Evolutionary conservation across 1,140 invertebrate species (phyloP).

Genomic region (Procambarus virginalis): DNA sequence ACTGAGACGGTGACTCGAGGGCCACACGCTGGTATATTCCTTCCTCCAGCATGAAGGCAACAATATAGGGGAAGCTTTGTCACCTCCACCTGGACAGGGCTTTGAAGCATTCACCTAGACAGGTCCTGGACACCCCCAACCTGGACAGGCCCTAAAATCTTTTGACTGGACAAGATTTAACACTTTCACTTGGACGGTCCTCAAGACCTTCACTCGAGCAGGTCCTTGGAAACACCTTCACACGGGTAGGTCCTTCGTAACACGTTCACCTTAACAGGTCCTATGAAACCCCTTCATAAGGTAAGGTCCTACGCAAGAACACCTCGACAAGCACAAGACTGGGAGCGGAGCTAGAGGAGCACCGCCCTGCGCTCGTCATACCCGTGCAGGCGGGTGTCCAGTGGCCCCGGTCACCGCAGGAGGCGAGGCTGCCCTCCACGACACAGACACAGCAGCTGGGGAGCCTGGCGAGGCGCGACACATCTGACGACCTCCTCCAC

Average conservation of each 20-base stretch:
- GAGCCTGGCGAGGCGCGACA: background rate
- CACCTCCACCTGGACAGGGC: constrained; percentile 17
- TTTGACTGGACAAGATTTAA: too few relatives aligned
- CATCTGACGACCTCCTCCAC: background rate
- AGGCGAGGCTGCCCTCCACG: background rate
- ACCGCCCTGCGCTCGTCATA: background rate
- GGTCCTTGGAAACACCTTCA: background rate
- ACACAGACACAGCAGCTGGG: background rate
- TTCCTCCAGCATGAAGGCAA: constrained; percentile 60
- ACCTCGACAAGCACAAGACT: background rate
- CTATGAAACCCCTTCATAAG: background rate
- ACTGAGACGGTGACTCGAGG: constrained; percentile 61
- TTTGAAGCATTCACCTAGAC: background rate
- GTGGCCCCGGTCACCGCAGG: background rate
- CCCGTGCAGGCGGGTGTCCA: background rate
- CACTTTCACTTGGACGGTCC: background rate
- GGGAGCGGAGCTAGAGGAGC: background rate
- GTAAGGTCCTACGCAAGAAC: background rate
- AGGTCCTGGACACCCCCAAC: background rate
- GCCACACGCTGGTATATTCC: constrained; percentile 59
- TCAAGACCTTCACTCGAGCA: background rate
- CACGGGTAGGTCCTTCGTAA: background rate
- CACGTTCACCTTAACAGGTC: background rate
- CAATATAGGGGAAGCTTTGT: background rate
- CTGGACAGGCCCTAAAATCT: background rate